Percentiles rank a stretch among this genome's conserved stretches.
Conservation (phyloP, 2,797 vertebrate genomes). For the Chaetodon trifasciatus region DNA sequence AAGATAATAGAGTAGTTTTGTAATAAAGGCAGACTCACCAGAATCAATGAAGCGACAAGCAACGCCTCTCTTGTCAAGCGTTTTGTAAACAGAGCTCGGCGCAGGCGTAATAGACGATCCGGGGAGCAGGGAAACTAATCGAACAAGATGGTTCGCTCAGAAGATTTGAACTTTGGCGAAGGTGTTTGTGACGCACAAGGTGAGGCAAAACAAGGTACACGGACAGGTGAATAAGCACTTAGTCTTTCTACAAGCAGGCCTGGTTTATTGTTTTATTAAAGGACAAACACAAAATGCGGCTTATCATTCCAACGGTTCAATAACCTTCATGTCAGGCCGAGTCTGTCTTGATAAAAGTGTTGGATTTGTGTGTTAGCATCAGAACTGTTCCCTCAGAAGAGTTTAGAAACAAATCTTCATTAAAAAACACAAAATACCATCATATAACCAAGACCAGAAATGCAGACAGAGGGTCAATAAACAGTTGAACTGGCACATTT, state of each 20-base stretch:
- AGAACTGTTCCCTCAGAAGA: slow-evolving; percentile 64
- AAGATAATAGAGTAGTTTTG: not conserved
- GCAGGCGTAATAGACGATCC: slow-evolving; percentile 51
- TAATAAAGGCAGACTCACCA: slow-evolving; percentile 47
- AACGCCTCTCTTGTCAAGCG: rapidly evolving
- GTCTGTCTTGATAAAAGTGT: not conserved
- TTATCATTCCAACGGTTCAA: slow-evolving; percentile 20
- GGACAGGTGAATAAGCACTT: not conserved
- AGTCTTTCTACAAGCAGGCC: not conserved
- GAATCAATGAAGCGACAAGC: slow-evolving; percentile 19
- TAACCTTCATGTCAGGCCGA: slow-evolving; percentile 20
- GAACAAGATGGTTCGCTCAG: not conserved
- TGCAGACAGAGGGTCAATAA: slow-evolving; percentile 18
- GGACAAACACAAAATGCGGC: slow-evolving; percentile 6
- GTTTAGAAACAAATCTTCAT: slow-evolving; percentile 76
- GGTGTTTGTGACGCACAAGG: not conserved
- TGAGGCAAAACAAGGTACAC: not conserved
- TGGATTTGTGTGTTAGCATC: slow-evolving; percentile 62
- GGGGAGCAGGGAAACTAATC: slow-evolving; percentile 49
- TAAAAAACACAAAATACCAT: slow-evolving; percentile 45
- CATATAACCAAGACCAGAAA: slow-evolving; percentile 18
- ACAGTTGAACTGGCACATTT: slow-evolving; percentile 31
- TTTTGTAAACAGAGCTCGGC: slow-evolving; percentile 7
- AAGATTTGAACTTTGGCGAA: not conserved
- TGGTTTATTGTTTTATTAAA: slow-evolving; percentile 32